phyloP scores from a whole-genome alignment of 2,888 invertebrate species.

The Biston stratarius region DNA sequence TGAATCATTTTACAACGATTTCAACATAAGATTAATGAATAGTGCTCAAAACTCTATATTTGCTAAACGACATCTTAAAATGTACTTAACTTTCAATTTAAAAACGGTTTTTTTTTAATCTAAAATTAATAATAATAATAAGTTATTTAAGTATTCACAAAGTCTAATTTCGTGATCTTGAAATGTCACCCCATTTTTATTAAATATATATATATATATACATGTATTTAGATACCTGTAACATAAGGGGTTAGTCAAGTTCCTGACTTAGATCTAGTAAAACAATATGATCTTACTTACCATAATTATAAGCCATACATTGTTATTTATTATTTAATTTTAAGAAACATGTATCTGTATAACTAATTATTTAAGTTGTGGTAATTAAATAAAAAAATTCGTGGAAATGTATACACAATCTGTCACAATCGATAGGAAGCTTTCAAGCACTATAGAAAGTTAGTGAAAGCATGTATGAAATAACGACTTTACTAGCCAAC shows the following conservation, averaged over 20 bases:
- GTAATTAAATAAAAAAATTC: slow-evolving; percentile 68
- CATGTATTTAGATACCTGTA: no score
- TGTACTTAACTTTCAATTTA: slow-evolving; percentile 43
- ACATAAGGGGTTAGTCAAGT: slow-evolving; percentile 48
- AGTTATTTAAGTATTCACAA: neutral
- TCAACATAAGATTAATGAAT: slow-evolving; percentile 17
- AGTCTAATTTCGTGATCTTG: slow-evolving; percentile 26
- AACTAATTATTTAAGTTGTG: slow-evolving; percentile 49
- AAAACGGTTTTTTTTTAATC: neutral
- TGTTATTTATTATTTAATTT: slow-evolving; percentile 50
- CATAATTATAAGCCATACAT: slow-evolving; percentile 47
- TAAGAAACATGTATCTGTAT: slow-evolving; percentile 59
- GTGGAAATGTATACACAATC: slow-evolving; percentile 54
- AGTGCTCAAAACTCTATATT: slow-evolving; percentile 48
- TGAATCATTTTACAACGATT: slow-evolving; percentile 24
- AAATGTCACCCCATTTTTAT: slow-evolving; percentile 21
- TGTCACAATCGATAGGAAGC: slow-evolving; percentile 83
- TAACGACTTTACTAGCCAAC: slow-evolving; percentile 49
- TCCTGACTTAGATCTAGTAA: slow-evolving; percentile 52
- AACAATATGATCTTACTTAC: slow-evolving; percentile 41
- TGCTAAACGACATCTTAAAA: slow-evolving; percentile 31
- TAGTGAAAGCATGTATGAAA: slow-evolving; percentile 80
- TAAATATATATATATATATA: no score
- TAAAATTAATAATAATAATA: neutral
- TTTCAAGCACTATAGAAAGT: slow-evolving; percentile 68